These are phyloP conservation scores for Laothoe populi DNA, from an alignment of 2,888 invertebrate species.

Conservation along the genomic window DNA sequence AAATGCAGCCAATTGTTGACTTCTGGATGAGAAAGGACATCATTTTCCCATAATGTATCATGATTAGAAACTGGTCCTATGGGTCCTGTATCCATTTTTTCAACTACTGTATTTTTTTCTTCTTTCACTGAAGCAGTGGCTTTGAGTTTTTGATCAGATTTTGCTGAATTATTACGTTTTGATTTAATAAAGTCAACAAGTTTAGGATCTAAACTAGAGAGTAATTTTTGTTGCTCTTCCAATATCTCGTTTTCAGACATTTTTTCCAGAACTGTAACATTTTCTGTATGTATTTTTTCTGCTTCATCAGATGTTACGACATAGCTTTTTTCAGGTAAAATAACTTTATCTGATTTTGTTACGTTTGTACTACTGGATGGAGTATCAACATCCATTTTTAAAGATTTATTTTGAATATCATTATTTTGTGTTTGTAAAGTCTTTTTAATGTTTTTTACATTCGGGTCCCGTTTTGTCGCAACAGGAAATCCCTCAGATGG, in stretches of 20 bases:
- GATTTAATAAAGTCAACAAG: conserved; percentile 87
- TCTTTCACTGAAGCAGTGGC: background rate
- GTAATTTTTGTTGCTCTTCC: conserved; percentile 88
- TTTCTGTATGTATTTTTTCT: conserved; percentile 89
- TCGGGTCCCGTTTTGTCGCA: conserved; percentile 69
- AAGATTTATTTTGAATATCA: conserved; percentile 44
- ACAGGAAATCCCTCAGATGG: conserved; percentile 80
- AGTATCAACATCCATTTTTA: conserved; percentile 61
- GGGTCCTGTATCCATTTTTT: conserved; percentile 60
- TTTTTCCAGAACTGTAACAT: conserved; percentile 86
- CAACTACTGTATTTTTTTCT: conserved; percentile 28
- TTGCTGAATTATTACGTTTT: conserved; percentile 41
- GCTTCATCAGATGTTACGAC: conserved; percentile 79
- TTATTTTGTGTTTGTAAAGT: conserved; percentile 81
- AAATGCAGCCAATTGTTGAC: conserved; percentile 93
- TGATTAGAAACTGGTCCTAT: conserved; percentile 36
- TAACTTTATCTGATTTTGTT: conserved; percentile 37
- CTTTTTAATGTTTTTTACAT: conserved; percentile 55
- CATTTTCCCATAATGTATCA: conserved; percentile 78
- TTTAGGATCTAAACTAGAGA: conserved; percentile 87
- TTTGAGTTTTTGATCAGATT: conserved; percentile 5
- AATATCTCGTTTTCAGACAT: conserved; percentile 91
- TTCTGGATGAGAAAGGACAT: conserved; percentile 85
- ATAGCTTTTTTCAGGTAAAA: conserved; percentile 70
- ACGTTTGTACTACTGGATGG: conserved; percentile 38